phyloP scores from a whole-genome alignment of 1,140 invertebrate species.

The Triops cancriformis region DNA sequence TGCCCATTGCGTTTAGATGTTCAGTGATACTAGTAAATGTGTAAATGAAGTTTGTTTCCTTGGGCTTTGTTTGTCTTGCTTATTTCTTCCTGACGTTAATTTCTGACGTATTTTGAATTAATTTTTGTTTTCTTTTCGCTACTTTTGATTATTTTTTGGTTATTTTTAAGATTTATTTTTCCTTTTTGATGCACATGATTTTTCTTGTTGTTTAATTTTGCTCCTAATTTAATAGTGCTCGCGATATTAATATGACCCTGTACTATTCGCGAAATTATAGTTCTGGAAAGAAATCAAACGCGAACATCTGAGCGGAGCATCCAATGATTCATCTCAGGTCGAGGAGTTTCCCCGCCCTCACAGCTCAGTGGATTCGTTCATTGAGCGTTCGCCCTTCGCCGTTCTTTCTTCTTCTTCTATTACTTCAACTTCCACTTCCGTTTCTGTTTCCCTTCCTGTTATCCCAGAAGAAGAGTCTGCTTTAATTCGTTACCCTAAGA shows the following conservation, averaged over 20 bases:
- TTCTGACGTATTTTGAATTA: no score
- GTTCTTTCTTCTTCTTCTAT: background rate
- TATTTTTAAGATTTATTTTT: no score
- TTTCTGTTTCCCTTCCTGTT: conserved; percentile 1
- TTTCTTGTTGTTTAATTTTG: no score
- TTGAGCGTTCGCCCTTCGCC: background rate
- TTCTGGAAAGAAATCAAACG: conserved; percentile 56
- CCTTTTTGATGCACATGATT: no score
- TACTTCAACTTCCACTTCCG: background rate
- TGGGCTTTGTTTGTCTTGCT: no score
- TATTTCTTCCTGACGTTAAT: no score
- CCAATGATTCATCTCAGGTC: conserved; percentile 15
- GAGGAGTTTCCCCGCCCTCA: conserved; percentile 21
- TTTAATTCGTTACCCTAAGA: conserved; percentile 11
- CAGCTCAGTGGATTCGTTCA: conserved; percentile 23
- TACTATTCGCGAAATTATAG: conserved; percentile 33
- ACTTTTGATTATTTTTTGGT: no score
- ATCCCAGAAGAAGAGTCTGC: background rate
- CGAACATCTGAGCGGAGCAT: conserved; percentile 40
- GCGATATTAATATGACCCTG: background rate
- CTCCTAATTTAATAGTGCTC: no score
- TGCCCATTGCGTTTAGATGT: background rate
- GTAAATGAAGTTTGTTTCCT: background rate
- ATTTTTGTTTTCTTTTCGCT: no score
- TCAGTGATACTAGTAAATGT: background rate